Percentiles rank a stretch among this genome's conserved stretches.
Evolutionary conservation across 2,113 vertebrate genomes (phyloP).

Genomic region (Melanocharis versteri): DNA sequence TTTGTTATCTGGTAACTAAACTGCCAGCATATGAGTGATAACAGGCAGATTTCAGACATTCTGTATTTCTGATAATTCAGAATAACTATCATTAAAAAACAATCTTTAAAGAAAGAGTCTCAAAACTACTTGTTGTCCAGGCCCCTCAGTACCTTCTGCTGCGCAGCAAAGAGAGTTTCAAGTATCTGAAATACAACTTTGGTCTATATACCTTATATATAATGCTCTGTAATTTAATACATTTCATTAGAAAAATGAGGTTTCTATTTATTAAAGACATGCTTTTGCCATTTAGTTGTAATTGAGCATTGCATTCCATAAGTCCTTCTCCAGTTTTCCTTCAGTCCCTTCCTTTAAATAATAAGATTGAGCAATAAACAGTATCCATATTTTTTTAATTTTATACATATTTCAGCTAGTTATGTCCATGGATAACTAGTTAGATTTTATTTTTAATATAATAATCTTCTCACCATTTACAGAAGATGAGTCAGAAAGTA

Average conservation of each 20-base stretch:
- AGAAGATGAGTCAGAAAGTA: not conserved
- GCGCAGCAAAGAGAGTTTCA: not conserved
- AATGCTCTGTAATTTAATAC: not conserved
- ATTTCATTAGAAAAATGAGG: not conserved
- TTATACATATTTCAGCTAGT: not conserved
- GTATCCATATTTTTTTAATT: not conserved
- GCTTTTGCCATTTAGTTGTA: not conserved
- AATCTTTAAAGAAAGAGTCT: not conserved
- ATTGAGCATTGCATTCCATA: not conserved
- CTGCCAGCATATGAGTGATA: not conserved
- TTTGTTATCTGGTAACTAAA: not conserved
- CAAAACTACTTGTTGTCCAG: not conserved
- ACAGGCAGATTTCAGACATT: not conserved
- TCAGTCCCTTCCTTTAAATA: not conserved
- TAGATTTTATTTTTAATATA: not conserved
- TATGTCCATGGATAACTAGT: not conserved
- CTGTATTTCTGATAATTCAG: not conserved
- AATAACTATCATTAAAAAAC: not conserved
- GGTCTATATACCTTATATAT: not conserved
- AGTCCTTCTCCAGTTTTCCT: not conserved
- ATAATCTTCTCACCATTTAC: not conserved
- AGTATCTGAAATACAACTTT: not conserved
- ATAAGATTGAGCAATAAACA: not conserved
- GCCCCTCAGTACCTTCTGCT: not conserved
- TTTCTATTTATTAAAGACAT: not conserved